Evolutionary conservation across 1,140 invertebrate genomes (phyloP).

Genomic region (Asbolus verrucosus): DNA sequence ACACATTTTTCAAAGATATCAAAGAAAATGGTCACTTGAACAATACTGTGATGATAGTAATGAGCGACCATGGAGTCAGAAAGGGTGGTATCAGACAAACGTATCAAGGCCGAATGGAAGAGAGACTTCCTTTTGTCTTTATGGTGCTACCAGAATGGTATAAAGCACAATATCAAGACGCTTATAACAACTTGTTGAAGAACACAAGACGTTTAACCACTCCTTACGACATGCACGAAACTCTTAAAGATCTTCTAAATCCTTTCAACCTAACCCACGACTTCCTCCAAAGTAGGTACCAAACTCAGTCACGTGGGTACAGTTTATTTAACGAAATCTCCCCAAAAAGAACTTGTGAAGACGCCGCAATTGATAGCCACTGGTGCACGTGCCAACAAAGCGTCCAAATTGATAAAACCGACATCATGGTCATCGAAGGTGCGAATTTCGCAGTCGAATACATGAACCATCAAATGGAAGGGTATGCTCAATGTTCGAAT

Average conservation of each 20-base stretch:
- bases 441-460: slow-evolving; percentile 71
- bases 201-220: slow-evolving; percentile 84
- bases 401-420: slow-evolving; percentile 67
- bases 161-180: slow-evolving; percentile 71
- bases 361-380: slow-evolving; percentile 81
- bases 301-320: slow-evolving; percentile 66
- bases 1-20: slow-evolving; percentile 71
- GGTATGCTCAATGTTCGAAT: slow-evolving; percentile 71
- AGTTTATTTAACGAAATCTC: slow-evolving; percentile 83
- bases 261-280: slow-evolving; percentile 59
- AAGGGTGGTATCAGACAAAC: slow-evolving; percentile 85
- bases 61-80: slow-evolving; percentile 94
- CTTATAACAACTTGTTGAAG: slow-evolving; percentile 74
- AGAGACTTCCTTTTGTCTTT: slow-evolving; percentile 87
- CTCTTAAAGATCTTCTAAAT: slow-evolving; percentile 73
- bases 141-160: slow-evolving; percentile 84
- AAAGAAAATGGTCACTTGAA: slow-evolving; percentile 72
- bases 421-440: slow-evolving; percentile 65
- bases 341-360: slow-evolving; percentile 77
- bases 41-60: slow-evolving; percentile 79
- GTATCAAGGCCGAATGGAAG: slow-evolving; percentile 89
- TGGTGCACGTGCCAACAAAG: slow-evolving; percentile 86
- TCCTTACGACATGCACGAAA: slow-evolving; percentile 87
- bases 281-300: slow-evolving; percentile 53
- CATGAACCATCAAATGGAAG: slow-evolving; percentile 73